Evolutionary conservation across 92 coral and sea anemone species (phyloP).

Genomic region (Diadumene lineata): DNA sequence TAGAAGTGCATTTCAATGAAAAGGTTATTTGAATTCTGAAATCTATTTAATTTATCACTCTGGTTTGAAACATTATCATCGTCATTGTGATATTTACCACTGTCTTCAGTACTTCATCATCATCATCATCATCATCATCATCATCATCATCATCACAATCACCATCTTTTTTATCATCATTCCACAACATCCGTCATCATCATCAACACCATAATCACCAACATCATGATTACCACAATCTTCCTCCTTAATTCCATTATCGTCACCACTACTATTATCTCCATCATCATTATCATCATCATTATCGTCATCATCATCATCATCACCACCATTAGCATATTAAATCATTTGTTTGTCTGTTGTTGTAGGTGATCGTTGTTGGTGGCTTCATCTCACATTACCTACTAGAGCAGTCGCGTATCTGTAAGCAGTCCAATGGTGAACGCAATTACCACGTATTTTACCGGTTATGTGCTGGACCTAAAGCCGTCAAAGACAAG

Average conservation of each 20-base stretch:
- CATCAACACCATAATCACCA: background rate
- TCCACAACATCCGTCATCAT: too few species aligned
- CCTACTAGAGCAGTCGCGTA: constrained; percentile 94
- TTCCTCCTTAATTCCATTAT: background rate
- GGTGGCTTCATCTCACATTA: constrained; percentile 98
- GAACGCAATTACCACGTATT: constrained; percentile 98
- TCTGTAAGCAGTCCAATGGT: constrained; percentile 95
- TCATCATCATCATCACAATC: background rate
- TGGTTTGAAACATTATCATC: too few species aligned
- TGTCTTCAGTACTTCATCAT: too few species aligned
- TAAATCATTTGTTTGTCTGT: background rate
- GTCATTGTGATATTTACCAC: too few species aligned
- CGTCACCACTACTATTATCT: background rate
- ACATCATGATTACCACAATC: background rate
- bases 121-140: background rate
- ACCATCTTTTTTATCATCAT: too few species aligned
- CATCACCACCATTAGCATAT: background rate
- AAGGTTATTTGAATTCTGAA: constrained; percentile 59
- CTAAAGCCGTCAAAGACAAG: constrained; percentile 74
- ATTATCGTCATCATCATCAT: background rate
- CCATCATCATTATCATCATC: background rate
- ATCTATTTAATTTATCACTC: too few species aligned
- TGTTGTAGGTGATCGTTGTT: constrained; percentile 78
- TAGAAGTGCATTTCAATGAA: constrained; percentile 95
- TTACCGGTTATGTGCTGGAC: constrained; percentile 93